These are phyloP conservation scores for Ctenicera cuprea DNA, from an alignment of 2,888 invertebrate genomes.

Conservation along the genomic window DNA sequence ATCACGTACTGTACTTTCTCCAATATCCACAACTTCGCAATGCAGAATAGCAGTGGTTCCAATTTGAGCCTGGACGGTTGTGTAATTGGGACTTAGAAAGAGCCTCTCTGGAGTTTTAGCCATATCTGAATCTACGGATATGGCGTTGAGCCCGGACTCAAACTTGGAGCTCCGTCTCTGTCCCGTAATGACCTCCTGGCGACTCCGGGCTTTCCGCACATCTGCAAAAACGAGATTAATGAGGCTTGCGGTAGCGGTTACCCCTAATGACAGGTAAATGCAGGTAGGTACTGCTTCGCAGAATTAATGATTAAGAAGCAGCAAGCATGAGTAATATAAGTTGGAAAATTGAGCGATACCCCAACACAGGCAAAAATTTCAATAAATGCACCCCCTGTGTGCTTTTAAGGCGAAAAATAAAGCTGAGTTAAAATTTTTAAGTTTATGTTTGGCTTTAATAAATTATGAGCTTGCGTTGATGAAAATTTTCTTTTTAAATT, in stretches of 20 bases:
- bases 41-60: conserved; percentile 78
- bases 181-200: conserved; percentile 44
- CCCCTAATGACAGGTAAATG: conserved; percentile 38
- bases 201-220: conserved; percentile 36
- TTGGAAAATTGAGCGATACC: background rate
- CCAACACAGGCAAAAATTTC: background rate
- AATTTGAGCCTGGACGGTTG: conserved; percentile 79
- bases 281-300: conserved; percentile 20
- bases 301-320: conserved; percentile 18
- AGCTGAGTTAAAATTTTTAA: no score
- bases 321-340: background rate
- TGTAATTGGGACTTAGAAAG: conserved; percentile 79
- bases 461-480: no score
- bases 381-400: no score
- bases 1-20: conserved; percentile 78
- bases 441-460: no score
- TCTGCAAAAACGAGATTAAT: conserved; percentile 47
- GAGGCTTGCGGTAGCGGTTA: conserved; percentile 28
- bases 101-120: conserved; percentile 56
- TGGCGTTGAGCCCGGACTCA: conserved; percentile 43
- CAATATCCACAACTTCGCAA: conserved; percentile 80
- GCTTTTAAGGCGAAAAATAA: no score
- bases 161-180: conserved; percentile 51
- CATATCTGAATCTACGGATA: conserved; percentile 36
- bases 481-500: no score